Evolutionary conservation across 2,113 vertebrate species (phyloP), one percentile per base, ranked within the genome.

Genomic region (Solea senegalensis): DNA sequence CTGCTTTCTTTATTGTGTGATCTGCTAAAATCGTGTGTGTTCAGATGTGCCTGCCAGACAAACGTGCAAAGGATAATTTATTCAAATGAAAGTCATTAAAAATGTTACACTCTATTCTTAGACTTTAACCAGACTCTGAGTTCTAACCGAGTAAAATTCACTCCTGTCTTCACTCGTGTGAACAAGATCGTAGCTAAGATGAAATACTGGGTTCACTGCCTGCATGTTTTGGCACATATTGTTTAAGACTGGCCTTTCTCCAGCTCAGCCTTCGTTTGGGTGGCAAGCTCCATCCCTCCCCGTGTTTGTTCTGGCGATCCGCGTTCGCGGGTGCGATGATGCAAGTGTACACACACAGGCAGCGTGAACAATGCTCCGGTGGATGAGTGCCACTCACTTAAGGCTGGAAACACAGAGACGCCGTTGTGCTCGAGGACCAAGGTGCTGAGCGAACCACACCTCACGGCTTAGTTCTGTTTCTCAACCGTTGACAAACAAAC

Each of bases 381-480:
- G 57, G 49, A 54, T 44, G 55, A 71, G 21, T 4, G 61, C 12
- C 62, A 6, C 52, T 11, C 54, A 74, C 53, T 74, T 28, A 16
- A 73, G 34, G 57, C 50, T 52, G 53, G 21, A 45, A 71, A 69
- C 64, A 66, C 80, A 72, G 63, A 73, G 54, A 50, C 10, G 13
- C 1, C 27, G 62, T 46, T 72, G 72, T 79, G 64, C 45, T 39
- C 0, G 2, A 1, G 40, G 13, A 8, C 7, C 16, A 57, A 61
- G 60, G 71, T 44, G 70, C 51, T 27, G 72, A 76, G 67, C 10
- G 76, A 53, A 7, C 68, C 73, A 50, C 78, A 28, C 74, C 78
- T 59, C 52, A 40, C 45, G 0, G 11, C 27, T 15, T 43, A 14
- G 34, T 44, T 55, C 64, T 56, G 3, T 46, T 52, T 52, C 62